phyloP scores from a whole-genome alignment of 2,113 vertebrate species.

The Elgaria multicarinata region DNA sequence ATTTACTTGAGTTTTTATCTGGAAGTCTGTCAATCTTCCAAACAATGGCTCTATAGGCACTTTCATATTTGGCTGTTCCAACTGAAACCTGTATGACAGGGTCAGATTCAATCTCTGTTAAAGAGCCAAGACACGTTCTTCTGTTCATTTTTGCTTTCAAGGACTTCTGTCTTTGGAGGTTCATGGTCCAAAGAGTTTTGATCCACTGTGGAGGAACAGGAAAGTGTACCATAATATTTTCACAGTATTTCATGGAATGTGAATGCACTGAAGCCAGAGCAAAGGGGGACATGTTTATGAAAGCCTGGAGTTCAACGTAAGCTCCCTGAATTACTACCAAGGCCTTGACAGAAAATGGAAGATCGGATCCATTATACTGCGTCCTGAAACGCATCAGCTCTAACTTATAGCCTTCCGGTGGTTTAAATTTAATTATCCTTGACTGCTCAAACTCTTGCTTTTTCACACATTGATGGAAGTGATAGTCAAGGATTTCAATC shows the following conservation, averaged over 20 bases:
- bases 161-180: constrained; percentile 91
- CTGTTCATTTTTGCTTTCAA: constrained; percentile 95
- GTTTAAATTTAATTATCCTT: constrained; percentile 87
- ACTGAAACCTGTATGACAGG: constrained; percentile 90
- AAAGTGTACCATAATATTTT: constrained; percentile 88
- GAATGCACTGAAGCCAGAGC: constrained; percentile 57
- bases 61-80: constrained; percentile 95
- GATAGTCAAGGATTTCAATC: constrained; percentile 85
- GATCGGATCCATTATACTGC: constrained; percentile 71
- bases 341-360: constrained; percentile 91
- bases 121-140: constrained; percentile 87
- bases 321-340: constrained; percentile 91
- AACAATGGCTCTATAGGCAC: constrained; percentile 90
- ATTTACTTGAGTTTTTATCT: constrained; percentile 93
- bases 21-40: constrained; percentile 97
- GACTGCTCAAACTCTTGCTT: constrained; percentile 82
- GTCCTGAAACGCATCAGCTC: constrained; percentile 94
- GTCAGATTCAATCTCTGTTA: constrained; percentile 83
- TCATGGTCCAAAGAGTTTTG: constrained; percentile 90
- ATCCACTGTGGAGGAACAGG: constrained; percentile 92
- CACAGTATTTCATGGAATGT: constrained; percentile 80
- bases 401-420: constrained; percentile 87
- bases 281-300: constrained; percentile 85
- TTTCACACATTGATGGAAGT: constrained; percentile 90
- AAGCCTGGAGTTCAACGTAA: constrained; percentile 92